A percentile compares a stretch with the other conserved stretches of the same genome.
These are phyloP conservation scores for Limenitis camilla DNA, from an alignment of 2,888 invertebrate genomes.

Conservation along the genomic window DNA sequence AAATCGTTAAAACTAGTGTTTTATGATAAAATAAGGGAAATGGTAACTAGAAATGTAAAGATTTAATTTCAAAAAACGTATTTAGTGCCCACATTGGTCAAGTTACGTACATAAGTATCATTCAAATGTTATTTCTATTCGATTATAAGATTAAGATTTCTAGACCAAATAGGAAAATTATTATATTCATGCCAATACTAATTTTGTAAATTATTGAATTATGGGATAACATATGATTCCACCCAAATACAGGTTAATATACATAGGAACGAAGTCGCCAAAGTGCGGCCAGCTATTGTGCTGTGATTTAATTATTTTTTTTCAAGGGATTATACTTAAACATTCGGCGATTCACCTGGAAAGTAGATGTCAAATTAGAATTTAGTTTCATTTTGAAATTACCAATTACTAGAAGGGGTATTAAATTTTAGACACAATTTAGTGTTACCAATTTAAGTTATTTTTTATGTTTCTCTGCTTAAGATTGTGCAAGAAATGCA, in stretches of 20 bases:
- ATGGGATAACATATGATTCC: conserved; percentile 28
- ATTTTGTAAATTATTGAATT: too few species aligned
- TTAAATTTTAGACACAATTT: conserved; percentile 56
- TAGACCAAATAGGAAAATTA: too few species aligned
- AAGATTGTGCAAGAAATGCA: conserved; percentile 43
- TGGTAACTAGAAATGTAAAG: neutral
- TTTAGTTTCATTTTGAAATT: conserved; percentile 65
- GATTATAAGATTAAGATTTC: too few species aligned
- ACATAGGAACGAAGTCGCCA: conserved; percentile 46
- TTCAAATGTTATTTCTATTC: too few species aligned
- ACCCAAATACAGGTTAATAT: conserved; percentile 31
- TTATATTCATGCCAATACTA: too few species aligned
- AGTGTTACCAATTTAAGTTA: conserved; percentile 55
- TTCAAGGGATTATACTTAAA: conserved; percentile 66
- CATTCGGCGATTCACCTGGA: conserved; percentile 72
- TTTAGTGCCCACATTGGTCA: too few species aligned
- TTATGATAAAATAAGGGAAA: neutral
- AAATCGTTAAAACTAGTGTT: neutral
- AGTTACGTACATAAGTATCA: too few species aligned
- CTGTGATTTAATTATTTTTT: conserved; percentile 63
- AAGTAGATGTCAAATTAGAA: conserved; percentile 74
- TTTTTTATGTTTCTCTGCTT: conserved; percentile 29
- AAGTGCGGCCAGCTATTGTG: conserved; percentile 54
- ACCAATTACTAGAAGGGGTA: conserved; percentile 55
- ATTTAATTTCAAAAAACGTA: too few species aligned